phyloP scores from a whole-genome alignment of 2,113 vertebrate genomes.

The Ophiodon elongatus region DNA sequence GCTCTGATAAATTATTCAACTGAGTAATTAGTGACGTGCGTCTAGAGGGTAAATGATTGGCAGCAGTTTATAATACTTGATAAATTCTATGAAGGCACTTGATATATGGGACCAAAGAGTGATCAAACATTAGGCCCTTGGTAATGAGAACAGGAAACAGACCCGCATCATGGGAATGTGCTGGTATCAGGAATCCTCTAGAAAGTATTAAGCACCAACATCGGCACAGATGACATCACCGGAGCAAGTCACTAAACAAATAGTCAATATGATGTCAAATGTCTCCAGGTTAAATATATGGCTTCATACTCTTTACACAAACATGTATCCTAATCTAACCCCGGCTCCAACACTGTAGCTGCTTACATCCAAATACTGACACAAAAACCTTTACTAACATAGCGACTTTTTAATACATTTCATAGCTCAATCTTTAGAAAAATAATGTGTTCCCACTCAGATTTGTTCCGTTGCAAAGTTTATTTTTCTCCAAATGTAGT shows the following conservation, averaged over 20 bases:
- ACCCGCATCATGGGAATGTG: conserved; percentile 6
- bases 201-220: conserved; percentile 1
- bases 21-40: conserved; percentile 65
- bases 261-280: conserved; percentile 62
- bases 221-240: conserved; percentile 27
- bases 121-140: background rate
- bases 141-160: conserved; percentile 8
- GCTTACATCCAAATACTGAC: conserved; percentile 47
- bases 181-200: conserved; percentile 19
- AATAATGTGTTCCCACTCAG: conserved; percentile 70
- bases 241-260: conserved; percentile 50
- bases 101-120: conserved; percentile 22
- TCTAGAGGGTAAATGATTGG: conserved; percentile 47
- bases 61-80: conserved; percentile 54
- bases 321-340: conserved; percentile 51
- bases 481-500: conserved; percentile 29
- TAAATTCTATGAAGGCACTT: conserved; percentile 68
- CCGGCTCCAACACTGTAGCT: conserved; percentile 45
- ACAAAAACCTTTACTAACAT: conserved; percentile 53
- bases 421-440: conserved; percentile 72
- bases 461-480: conserved; percentile 71
- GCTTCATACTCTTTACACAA: conserved; percentile 74
- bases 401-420: conserved; percentile 69
- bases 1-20: conserved; percentile 66
- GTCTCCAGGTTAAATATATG: conserved; percentile 76